phyloP scores from a whole-genome alignment of 1,140 invertebrate species.

The Brachionus calyciflorus region DNA sequence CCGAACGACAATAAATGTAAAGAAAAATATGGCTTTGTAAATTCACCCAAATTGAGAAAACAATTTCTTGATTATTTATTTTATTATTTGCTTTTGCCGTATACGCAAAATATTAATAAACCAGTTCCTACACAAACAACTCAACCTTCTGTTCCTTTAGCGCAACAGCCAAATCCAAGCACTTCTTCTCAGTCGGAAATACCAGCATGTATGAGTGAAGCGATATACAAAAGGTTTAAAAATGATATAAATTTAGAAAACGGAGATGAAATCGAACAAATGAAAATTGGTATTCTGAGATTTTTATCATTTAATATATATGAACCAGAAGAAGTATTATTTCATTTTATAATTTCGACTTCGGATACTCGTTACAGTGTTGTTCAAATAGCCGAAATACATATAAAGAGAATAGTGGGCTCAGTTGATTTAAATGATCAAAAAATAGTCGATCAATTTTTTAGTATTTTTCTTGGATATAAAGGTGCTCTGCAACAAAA shows the following conservation, averaged over 20 bases:
- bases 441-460: conserved; percentile 40
- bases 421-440: conserved; percentile 37
- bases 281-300: conserved; percentile 66
- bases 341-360: conserved; percentile 76
- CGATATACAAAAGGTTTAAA: conserved; percentile 74
- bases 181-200: conserved; percentile 44
- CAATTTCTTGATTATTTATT: conserved; percentile 74
- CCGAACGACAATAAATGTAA: conserved; percentile 22
- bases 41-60: conserved; percentile 68
- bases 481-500: neutral
- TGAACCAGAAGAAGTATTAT: conserved; percentile 70
- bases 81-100: conserved; percentile 78
- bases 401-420: conserved; percentile 42
- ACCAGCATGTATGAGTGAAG: conserved; percentile 75
- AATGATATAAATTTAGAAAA: conserved; percentile 64
- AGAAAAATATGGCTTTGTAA: conserved; percentile 65
- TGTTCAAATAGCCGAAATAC: conserved; percentile 40
- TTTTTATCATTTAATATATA: conserved; percentile 76
- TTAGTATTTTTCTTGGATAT: neutral
- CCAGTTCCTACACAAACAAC: neutral
- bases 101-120: conserved; percentile 69
- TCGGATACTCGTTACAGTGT: conserved; percentile 72
- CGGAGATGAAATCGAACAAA: conserved; percentile 12
- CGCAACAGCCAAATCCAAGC: neutral
- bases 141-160: conserved; percentile 47